Percentiles rank a stretch among this genome's conserved stretches.
Evolutionary conservation across 2,797 vertebrate genomes (phyloP).

Genomic region (Alosa sapidissima): DNA sequence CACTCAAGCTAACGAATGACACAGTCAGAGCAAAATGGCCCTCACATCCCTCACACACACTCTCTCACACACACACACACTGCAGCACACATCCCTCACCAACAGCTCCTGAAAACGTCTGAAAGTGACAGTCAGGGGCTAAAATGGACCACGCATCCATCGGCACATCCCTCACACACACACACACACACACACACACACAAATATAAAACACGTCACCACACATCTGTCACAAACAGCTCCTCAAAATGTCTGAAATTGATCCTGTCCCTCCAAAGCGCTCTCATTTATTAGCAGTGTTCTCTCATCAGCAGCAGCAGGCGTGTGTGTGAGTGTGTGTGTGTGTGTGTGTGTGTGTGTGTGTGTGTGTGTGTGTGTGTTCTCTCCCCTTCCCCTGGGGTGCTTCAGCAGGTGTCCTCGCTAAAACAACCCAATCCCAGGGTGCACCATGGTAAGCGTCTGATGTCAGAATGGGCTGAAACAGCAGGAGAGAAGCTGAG

Average conservation of each 20-base stretch:
- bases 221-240: background rate
- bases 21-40: background rate
- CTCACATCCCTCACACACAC: background rate
- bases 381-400: too few relatives aligned
- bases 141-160: background rate
- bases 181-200: background rate
- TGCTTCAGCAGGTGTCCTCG: background rate
- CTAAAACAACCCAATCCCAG: background rate
- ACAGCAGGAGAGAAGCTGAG: too few relatives aligned
- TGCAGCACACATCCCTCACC: background rate
- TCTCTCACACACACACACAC: background rate
- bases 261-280: too few relatives aligned
- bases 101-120: background rate
- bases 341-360: too few relatives aligned
- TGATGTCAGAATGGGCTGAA: background rate
- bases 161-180: background rate
- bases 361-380: too few relatives aligned
- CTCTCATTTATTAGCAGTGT: too few relatives aligned
- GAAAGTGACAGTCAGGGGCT: background rate
- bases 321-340: too few relatives aligned
- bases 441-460: background rate
- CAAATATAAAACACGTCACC: background rate
- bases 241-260: too few relatives aligned
- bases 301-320: too few relatives aligned
- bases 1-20: conserved; percentile 6